Percentiles rank a stretch among this genome's conserved stretches.
Evolutionary conservation across 2,113 vertebrate species (phyloP).

Genomic region (Oriolus oriolus): DNA sequence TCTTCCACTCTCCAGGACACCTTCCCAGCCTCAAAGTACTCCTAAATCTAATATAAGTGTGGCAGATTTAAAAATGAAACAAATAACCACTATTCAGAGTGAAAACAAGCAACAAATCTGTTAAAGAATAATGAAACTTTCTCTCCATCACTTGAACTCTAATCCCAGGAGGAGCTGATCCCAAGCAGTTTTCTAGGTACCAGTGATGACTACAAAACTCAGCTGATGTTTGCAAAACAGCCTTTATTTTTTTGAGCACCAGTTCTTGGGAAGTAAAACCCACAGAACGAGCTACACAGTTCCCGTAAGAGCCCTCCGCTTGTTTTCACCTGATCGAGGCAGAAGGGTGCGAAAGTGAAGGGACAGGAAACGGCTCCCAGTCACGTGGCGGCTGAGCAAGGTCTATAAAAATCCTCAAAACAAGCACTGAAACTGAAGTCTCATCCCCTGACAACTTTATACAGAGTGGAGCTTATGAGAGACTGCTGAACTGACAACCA

Average conservation of each 20-base stretch:
- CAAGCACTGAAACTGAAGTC: background rate
- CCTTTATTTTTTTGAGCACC: slow-evolving; percentile 2
- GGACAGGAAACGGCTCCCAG: background rate
- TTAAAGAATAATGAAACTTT: background rate
- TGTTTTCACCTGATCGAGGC: background rate
- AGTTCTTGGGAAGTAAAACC: background rate
- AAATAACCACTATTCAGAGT: background rate
- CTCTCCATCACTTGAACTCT: background rate
- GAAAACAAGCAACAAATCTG: background rate
- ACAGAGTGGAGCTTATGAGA: background rate
- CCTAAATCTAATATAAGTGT: background rate
- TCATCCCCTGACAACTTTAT: background rate
- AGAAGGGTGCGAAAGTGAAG: background rate
- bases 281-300: background rate
- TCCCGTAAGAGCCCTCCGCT: background rate
- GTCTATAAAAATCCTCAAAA: background rate
- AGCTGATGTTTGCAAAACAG: background rate
- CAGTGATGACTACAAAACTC: background rate
- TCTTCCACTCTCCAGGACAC: background rate
- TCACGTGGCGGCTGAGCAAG: background rate
- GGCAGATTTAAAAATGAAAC: background rate
- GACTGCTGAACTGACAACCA: background rate
- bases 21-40: background rate
- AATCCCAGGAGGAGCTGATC: background rate
- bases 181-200: background rate